phyloP scores from a whole-genome alignment of 2,113 vertebrate genomes.

The Pelmatolapia mariae region DNA sequence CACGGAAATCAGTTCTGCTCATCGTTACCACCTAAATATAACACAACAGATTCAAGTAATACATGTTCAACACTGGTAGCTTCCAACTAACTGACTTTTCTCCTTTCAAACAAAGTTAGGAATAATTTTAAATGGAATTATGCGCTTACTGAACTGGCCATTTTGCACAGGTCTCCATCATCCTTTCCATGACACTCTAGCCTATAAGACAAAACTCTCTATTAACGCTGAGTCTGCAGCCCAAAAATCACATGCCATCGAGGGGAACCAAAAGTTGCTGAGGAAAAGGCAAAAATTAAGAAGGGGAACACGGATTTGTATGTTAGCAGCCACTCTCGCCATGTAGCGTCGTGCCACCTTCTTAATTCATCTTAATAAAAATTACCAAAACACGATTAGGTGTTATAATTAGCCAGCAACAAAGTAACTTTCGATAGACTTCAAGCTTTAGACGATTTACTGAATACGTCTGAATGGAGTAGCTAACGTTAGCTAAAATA shows the following conservation, averaged over 20 bases:
- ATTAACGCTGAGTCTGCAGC: not conserved
- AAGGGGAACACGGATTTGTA: not conserved
- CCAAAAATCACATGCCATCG: not conserved
- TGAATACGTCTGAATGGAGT: not conserved
- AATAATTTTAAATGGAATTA: not conserved
- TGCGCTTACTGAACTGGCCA: constrained; percentile 42
- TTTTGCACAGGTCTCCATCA: constrained; percentile 13
- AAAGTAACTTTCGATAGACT: not conserved
- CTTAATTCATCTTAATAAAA: not conserved
- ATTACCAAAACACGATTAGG: not conserved
- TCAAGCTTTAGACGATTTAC: not conserved
- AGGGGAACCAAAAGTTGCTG: not conserved
- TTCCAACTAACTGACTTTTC: not conserved
- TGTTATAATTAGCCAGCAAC: not conserved
- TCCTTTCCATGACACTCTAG: constrained; percentile 2
- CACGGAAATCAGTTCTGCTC: constrained; percentile 53
- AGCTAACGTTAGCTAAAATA: constrained; percentile 10
- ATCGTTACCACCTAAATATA: constrained; percentile 29
- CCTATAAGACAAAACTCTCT: not conserved
- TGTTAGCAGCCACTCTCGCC: not conserved
- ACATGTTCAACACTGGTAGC: not conserved
- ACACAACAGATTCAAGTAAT: not conserved
- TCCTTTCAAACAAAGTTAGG: not conserved
- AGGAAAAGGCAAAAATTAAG: not conserved
- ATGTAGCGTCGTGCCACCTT: not conserved